Percentiles rank a stretch among this genome's conserved stretches.
Conservation (phyloP, 2,888 invertebrate species). For the Leistus spinibarbis region DNA sequence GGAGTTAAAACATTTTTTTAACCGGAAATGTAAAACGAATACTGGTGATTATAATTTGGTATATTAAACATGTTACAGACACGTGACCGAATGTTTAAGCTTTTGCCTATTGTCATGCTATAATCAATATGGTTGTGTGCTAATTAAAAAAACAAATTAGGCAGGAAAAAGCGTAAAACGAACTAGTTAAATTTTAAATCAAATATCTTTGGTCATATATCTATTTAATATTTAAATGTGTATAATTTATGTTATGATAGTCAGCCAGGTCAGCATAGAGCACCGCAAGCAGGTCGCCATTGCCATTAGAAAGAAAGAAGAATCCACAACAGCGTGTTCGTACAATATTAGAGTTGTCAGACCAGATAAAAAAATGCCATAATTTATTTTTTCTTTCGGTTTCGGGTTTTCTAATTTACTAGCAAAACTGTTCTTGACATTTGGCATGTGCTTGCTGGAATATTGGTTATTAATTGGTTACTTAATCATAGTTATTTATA, state of each 20-base stretch:
- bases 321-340: background rate
- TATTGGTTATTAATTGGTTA: slow-evolving; percentile 35
- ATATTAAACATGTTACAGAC: too few species aligned
- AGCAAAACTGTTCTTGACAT: slow-evolving; percentile 39
- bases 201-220: too few species aligned
- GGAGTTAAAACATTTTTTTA: too few species aligned
- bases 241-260: background rate
- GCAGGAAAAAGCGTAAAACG: too few species aligned
- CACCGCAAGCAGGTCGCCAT: background rate
- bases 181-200: too few species aligned
- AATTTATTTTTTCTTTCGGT: slow-evolving; percentile 29
- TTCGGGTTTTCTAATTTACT: slow-evolving; percentile 35
- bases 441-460: slow-evolving; percentile 38
- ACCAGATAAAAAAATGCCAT: slow-evolving; percentile 35
- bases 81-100: too few species aligned
- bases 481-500: slow-evolving; percentile 38
- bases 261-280: too few species aligned
- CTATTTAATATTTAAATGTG: background rate
- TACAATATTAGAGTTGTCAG: slow-evolving; percentile 30
- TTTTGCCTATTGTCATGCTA: too few species aligned
- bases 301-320: background rate
- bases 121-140: too few species aligned
- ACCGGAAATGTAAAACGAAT: too few species aligned
- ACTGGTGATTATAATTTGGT: too few species aligned
- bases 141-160: too few species aligned